These are phyloP conservation scores for Carcharodon carcharias DNA, from an alignment of 2,797 vertebrate genomes.

Conservation along the genomic window DNA sequence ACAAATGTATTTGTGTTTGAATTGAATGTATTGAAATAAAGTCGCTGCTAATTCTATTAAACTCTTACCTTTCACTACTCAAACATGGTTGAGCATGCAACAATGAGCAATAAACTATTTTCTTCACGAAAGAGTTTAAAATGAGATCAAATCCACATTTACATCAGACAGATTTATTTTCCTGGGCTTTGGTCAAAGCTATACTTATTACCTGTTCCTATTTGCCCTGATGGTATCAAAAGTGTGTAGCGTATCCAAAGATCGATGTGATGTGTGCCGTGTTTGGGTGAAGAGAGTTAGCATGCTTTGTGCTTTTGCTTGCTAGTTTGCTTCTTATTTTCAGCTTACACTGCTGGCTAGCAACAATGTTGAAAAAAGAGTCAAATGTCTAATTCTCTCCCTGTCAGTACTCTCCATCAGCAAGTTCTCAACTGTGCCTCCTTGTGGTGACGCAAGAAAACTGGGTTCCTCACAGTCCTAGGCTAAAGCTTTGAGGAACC, in stretches of 20 bases:
- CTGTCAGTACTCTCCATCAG: too few species aligned
- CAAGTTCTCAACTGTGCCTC: too few species aligned
- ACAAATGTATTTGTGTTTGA: neutral
- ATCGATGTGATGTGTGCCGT: neutral
- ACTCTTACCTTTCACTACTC: neutral
- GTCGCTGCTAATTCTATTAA: neutral
- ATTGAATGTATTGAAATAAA: conserved; percentile 3
- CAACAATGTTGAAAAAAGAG: too few species aligned
- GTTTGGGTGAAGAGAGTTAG: too few species aligned
- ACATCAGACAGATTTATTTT: neutral
- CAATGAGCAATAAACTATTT: neutral
- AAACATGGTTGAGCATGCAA: neutral
- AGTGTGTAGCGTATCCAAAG: neutral
- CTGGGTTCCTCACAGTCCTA: too few species aligned
- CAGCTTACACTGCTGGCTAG: too few species aligned
- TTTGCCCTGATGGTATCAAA: neutral
- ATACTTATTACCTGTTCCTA: neutral
- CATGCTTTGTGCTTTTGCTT: too few species aligned
- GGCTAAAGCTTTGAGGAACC: too few species aligned
- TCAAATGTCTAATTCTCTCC: too few species aligned
- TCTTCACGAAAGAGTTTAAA: neutral
- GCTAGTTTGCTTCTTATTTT: too few species aligned
- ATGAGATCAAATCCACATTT: neutral
- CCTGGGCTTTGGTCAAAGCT: too few species aligned
- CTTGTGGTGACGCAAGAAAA: too few species aligned